Evolutionary conservation across 2,888 invertebrate species (phyloP), one percentile per base, ranked within the genome.

Genomic region (Oeneis ivallda): DNA sequence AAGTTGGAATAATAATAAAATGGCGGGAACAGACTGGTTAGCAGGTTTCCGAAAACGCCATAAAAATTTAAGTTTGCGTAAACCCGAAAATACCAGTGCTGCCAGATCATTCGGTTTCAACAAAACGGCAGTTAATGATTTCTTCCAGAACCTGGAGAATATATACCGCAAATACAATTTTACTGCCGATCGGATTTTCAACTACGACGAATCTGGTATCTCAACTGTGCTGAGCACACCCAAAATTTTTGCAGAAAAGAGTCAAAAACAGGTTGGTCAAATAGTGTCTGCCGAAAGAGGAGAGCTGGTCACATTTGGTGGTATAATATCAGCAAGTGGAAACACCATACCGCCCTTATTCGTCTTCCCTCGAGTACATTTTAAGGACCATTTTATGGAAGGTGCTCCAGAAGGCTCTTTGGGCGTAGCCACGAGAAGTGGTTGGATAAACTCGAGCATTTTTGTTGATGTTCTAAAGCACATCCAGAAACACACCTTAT

Each of bases 271-370:
- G 71, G 71, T 82, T 0, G 79, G 78, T 1, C 75, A 79, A 74
- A 26, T 61, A 13, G 77, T 78, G 1, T 79, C 79, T 32, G 75
- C 76, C 0, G 80, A 82, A 75, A 76, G 79, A 71, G 80, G 79
- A 13, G 78, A 79, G 62, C 73, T 80, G 5, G 77, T 84, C 0
- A 83, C 82, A 17, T 43, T 79, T 82, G 77, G 76, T 59, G 78
- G 71, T 10, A 79, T 80, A 59, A 76, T 82, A 54, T 78, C 73
- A 26, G 75, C 75, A 1, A 73, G 69, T 69, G 73, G 74, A 37
- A 76, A 79, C 63, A 74, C 76, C 7, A 75, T 81, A 34, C 79
- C 78, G n/a, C 81, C 79, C 11, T 60, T 80, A 56, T 81, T 79
- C 59, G 66, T 82, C 73, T 47, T 47, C 15, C 47, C 73, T 0